Evolutionary conservation across 92 coral and sea anemone species (phyloP), one percentile per base, ranked within the genome.

Genomic region (Epizoanthus scotinus): DNA sequence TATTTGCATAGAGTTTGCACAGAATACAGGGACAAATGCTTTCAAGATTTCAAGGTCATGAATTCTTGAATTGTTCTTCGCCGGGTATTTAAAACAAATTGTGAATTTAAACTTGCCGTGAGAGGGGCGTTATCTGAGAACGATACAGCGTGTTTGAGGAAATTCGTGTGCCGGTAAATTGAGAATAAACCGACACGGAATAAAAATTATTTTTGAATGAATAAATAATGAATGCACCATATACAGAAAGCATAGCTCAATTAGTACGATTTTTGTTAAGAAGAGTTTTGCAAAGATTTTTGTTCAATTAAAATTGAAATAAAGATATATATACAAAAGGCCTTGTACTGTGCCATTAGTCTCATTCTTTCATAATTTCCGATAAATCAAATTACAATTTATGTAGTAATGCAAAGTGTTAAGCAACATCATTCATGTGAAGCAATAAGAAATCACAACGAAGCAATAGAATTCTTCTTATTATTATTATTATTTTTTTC

Each of bases 121-220:
- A 6, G 52, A 10, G 2, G 52, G 52, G 14, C 1, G 2, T 47
- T 47, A 10, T 47, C 52, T 47, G 52, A 47, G 0, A 13, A 47
- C 13, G 9, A 47, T 14, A 2, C 52, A 47, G 14, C 2, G 3
- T 36, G n/a, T 8, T 22, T 5, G 6, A 38, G 81, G 68, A 75
- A 75, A 40, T 38, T 40, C 81, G 81, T 75, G 81, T 68, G 81
- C n/a, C n/a, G 59, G 63, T 58, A 57, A 34, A 3, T 54, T 75
- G 67, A 68, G 81, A 50, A 34, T 9, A 14, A 15, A 15, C 17
- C 0, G 12, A 47, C 52, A 9, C 12, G 52, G 12, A 10, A 47
- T 47, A 47, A 47, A 47, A 13, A 0, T 47, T 9, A 9, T 47
- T 47, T 47, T 44, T 44, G 17, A 47, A 24, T 19, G 73, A 38